Evolutionary conservation across 2,888 invertebrate genomes (phyloP), one percentile per base, ranked within the genome.

Genomic region (Linnaemya vulpina): DNA sequence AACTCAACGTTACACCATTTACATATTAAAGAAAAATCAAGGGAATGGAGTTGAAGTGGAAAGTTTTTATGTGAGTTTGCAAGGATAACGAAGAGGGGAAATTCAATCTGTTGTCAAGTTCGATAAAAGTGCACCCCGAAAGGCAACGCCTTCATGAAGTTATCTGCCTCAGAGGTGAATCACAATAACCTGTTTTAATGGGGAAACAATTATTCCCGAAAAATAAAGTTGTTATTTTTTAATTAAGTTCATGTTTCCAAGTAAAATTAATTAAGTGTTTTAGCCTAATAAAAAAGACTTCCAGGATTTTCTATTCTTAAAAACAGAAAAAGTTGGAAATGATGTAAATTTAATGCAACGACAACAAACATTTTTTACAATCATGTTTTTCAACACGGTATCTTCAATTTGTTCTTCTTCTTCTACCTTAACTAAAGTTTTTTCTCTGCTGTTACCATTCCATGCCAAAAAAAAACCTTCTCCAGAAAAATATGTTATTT

Each of bases 361-460:
- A 62, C 30, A 58, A 67, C 58, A 79, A 60, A 55, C 2, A 38
- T 46, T 38, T 43, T 73, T 58, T 71, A 60, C 46, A 82, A 78
- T 78, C 74, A 82, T 82, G 82, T 85, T 85, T 63, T 81, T 70
- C 62, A 85, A 85, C 84, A 85, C 84, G 25, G 82, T 75, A 82
- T 71, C 65, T 81, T 43, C 20, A 70, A 35, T n/a, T 77, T 51
- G 62, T 60, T 51, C 13, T 25, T 40, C 13, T 25, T 76, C 49
- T 38, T 38, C 62, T 38, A 13, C n/a, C 73, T 77, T 62, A n/a
- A 51, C 20, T 15, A 13, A 62, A 71, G 30, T 9, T 30, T 73
- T 60, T 71, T 67, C 22, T 49, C 17, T 63, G 46, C 49, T 76
- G 60, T 55, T 84, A 76, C 70, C 30, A 20, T 74, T 63, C 62